phyloP scores from a whole-genome alignment of 2,888 invertebrate genomes.

The Entomobrya multifasciata region DNA sequence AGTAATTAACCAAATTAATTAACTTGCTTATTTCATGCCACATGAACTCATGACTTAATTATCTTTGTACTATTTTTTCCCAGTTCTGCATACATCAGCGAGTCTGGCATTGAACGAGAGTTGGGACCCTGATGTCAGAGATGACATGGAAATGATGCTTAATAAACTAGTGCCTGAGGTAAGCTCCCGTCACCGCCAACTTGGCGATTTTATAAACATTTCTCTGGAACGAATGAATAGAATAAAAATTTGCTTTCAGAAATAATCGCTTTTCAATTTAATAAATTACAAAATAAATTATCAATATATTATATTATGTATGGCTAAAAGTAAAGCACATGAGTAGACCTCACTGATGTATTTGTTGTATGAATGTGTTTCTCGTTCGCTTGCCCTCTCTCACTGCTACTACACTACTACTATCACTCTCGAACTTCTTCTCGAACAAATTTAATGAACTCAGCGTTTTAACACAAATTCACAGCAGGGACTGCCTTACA shows the following conservation, averaged over 20 bases:
- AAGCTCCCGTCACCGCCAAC: slow-evolving; percentile 72
- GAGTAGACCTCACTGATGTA: slow-evolving; percentile 45
- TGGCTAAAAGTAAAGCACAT: background rate
- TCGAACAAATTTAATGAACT: slow-evolving; percentile 63
- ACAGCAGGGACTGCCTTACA: slow-evolving; percentile 90
- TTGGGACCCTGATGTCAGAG: slow-evolving; percentile 93
- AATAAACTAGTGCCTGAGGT: slow-evolving; percentile 98
- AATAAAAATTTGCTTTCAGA: background rate
- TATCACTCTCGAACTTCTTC: slow-evolving; percentile 45
- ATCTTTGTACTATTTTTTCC: slow-evolving; percentile 70
- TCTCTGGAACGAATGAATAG: slow-evolving; percentile 29
- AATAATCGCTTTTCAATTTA: too few relatives aligned
- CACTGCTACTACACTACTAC: slow-evolving; percentile 37
- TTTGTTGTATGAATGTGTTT: slow-evolving; percentile 69
- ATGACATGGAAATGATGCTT: slow-evolving; percentile 99
- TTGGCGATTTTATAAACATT: background rate
- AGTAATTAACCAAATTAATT: slow-evolving; percentile 86
- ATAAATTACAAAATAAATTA: too few relatives aligned
- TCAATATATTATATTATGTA: background rate
- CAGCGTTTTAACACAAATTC: slow-evolving; percentile 75
- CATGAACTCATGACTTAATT: background rate
- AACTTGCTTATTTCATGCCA: too few relatives aligned
- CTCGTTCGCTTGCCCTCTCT: slow-evolving; percentile 45
- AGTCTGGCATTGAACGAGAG: slow-evolving; percentile 98
- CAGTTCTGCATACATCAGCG: slow-evolving; percentile 98